Percentiles rank a stretch among this genome's conserved stretches.
Conservation (phyloP, 2,113 vertebrate genomes). For the Chitala chitala region DNA sequence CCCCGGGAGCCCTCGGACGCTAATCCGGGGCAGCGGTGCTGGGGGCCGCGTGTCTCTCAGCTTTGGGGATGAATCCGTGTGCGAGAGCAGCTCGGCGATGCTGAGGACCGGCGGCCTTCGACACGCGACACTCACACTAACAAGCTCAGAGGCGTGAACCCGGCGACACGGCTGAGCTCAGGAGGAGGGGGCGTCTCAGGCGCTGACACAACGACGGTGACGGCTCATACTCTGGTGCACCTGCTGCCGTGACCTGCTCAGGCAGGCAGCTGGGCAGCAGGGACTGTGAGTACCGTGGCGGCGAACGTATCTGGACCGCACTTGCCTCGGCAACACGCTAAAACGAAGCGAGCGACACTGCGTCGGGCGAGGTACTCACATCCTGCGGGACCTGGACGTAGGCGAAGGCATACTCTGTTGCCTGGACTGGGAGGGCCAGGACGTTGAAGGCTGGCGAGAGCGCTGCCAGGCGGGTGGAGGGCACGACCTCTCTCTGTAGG, state of each 20-base stretch:
- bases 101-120: neutral
- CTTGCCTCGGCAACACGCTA: too few species aligned
- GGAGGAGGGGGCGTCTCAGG: neutral
- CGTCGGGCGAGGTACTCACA: slow-evolving; percentile 63
- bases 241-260: neutral
- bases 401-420: slow-evolving; percentile 82
- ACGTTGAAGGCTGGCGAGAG: slow-evolving; percentile 82
- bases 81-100: neutral
- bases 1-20: neutral
- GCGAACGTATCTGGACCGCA: too few species aligned
- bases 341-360: too few species aligned
- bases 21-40: neutral
- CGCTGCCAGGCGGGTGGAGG: slow-evolving; percentile 70
- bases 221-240: neutral
- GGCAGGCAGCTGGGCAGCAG: neutral
- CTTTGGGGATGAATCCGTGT: neutral
- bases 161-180: neutral
- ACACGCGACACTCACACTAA: neutral
- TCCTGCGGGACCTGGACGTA: slow-evolving; percentile 87
- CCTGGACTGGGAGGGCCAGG: slow-evolving; percentile 76
- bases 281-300: too few species aligned
- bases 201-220: too few species aligned
- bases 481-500: slow-evolving; percentile 77
- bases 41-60: neutral
- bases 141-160: neutral